Evolutionary conservation across 2,888 invertebrate genomes (phyloP).

Genomic region (Ormyrus rosae): DNA sequence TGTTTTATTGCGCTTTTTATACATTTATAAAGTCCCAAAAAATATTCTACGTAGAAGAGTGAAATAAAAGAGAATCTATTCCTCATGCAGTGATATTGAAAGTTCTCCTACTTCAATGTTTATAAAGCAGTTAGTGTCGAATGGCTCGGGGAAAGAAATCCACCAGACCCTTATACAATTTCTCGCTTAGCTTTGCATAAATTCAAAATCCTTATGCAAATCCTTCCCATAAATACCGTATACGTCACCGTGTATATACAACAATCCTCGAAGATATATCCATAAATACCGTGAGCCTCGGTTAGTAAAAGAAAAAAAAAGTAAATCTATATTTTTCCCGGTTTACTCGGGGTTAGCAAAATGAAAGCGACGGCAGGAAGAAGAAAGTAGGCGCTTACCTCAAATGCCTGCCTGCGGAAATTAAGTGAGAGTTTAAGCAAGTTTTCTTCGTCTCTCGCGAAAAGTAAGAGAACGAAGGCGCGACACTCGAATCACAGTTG

Average conservation of each 20-base stretch:
- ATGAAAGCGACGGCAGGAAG: no score
- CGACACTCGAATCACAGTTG: conserved; percentile 33
- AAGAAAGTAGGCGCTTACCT: no score
- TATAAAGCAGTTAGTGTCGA: conserved; percentile 22
- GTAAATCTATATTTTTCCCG: neutral
- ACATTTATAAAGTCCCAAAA: no score
- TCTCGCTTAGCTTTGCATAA: conserved; percentile 12
- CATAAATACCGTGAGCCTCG: no score
- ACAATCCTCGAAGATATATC: neutral
- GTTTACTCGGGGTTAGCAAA: no score
- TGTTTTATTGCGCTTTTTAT: no score
- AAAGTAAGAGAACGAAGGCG: conserved; percentile 29
- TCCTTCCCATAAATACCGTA: conserved; percentile 10
- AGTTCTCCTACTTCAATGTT: conserved; percentile 25
- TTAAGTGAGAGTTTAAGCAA: conserved; percentile 24
- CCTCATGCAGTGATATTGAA: conserved; percentile 14
- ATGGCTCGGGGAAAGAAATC: neutral
- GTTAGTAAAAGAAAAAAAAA: no score
- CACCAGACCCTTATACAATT: conserved; percentile 6
- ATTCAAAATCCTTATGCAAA: conserved; percentile 19
- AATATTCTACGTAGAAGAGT: no score
- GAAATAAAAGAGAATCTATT: neutral
- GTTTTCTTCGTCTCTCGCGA: conserved; percentile 28
- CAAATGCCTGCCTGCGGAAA: conserved; percentile 18
- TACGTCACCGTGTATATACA: neutral